These are phyloP conservation scores for Homarus americanus DNA, from an alignment of 1,140 invertebrate species.

Conservation along the genomic window DNA sequence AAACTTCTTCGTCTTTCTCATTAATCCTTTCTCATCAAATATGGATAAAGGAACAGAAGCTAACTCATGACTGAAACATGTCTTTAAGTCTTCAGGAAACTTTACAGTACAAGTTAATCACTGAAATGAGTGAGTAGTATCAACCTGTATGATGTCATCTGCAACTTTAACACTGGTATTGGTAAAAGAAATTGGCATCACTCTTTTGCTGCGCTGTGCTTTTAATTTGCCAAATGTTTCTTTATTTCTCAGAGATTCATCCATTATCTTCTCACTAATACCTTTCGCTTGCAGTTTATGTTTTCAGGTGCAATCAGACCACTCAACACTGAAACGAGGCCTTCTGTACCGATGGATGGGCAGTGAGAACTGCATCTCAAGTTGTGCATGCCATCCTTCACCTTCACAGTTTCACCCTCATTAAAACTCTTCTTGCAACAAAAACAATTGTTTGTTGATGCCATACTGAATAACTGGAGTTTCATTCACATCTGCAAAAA, in stretches of 20 bases:
- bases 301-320: constrained; percentile 17
- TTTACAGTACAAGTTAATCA: constrained; percentile 24
- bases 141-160: constrained; percentile 30
- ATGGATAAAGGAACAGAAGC: not conserved
- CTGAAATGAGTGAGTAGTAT: constrained; percentile 23
- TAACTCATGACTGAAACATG: constrained; percentile 10
- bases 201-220: constrained; percentile 8
- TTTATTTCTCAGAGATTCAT: no score
- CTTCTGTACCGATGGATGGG: constrained; percentile 3
- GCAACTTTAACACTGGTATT: constrained; percentile 7
- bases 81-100: constrained; percentile 1
- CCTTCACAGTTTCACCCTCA: no score
- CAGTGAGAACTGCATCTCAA: no score
- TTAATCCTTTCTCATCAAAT: constrained; percentile 6
- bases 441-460: no score
- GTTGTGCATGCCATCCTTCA: no score
- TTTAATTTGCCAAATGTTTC: constrained; percentile 43
- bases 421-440: no score
- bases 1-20: constrained; percentile 46
- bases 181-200: not conserved
- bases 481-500: no score
- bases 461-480: no score
- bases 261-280: no score
- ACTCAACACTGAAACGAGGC: constrained; percentile 31
- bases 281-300: constrained; percentile 30